Base-by-base conservation (phyloP, 1,140 invertebrate genomes). In the Periplaneta americana region DNA sequence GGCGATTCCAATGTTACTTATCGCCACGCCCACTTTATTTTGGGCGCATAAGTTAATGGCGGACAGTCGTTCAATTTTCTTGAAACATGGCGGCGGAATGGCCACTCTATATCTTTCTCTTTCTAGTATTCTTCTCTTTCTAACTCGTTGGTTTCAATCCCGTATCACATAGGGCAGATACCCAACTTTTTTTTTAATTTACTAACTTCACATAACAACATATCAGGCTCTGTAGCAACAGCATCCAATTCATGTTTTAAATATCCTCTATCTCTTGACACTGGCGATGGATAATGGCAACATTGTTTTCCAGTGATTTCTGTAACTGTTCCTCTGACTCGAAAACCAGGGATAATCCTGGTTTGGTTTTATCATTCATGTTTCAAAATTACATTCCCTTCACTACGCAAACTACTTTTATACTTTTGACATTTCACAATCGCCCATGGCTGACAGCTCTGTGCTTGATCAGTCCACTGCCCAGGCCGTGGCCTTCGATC, bases 101-200 rank as follows among this genome's bases (percentile, higher is more conserved):
- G n/a, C n/a, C n/a, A n/a, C n/a, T n/a, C n/a, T n/a, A n/a, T n/a
- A n/a, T n/a, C n/a, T n/a, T n/a, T n/a, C n/a, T n/a, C n/a, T n/a
- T n/a, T n/a, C n/a, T n/a, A n/a, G n/a, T n/a, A n/a, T n/a, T n/a
- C n/a, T n/a, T n/a, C n/a, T n/a, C n/a, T n/a, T n/a, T n/a, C n/a
- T n/a, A n/a, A n/a, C n/a, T n/a, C n/a, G n/a, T n/a, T n/a, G n/a
- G n/a, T n/a, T n/a, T n/a, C n/a, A n/a, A n/a, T n/a, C n/a, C n/a
- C n/a, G n/a, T n/a, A n/a, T n/a, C n/a, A n/a, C n/a, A n/a, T n/a
- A n/a, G n/a, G n/a, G n/a, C n/a, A n/a, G n/a, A n/a, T n/a, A n/a
- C n/a, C n/a, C n/a, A n/a, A n/a, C n/a, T 96, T 95, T 85, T 96
- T 92, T 83, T 95, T 91, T 85, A 96, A 90, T 89, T 95, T 95